Conservation (phyloP, 2,797 vertebrate species). For the Enteromius afrohamiltoni region DNA sequence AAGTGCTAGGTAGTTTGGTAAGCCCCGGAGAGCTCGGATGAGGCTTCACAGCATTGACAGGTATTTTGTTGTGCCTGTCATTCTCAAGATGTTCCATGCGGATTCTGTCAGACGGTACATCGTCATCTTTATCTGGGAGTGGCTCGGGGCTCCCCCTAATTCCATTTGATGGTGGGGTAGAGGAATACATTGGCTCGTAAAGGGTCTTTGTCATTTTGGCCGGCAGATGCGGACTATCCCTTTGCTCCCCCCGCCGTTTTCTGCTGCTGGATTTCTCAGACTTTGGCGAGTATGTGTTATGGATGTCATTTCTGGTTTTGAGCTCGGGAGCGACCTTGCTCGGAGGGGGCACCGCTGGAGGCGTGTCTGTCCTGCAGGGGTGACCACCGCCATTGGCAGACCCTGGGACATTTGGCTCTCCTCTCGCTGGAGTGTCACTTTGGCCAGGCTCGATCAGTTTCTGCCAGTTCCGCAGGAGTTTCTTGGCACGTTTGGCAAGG, state of each 20-base stretch:
- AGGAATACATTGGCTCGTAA: constrained; percentile 78
- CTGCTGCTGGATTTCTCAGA: constrained; percentile 85
- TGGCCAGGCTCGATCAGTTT: constrained; percentile 93
- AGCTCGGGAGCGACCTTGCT: constrained; percentile 85
- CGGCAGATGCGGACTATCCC: constrained; percentile 84
- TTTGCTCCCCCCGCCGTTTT: constrained; percentile 88
- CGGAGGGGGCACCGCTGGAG: constrained; percentile 71
- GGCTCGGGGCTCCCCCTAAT: constrained; percentile 87
- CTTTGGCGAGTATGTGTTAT: constrained; percentile 90
- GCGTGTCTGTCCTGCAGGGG: constrained; percentile 85
- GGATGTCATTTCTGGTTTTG: constrained; percentile 90
- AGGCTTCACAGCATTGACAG: constrained; percentile 94
- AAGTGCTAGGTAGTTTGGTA: constrained; percentile 89
- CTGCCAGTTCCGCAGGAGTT: constrained; percentile 94
- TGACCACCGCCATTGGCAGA: constrained; percentile 93
- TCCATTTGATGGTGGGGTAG: constrained; percentile 89
- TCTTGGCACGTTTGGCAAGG: constrained; percentile 97
- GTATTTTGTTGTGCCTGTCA: constrained; percentile 91
- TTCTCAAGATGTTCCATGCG: constrained; percentile 87
- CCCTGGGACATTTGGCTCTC: constrained; percentile 74
- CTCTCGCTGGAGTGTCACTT: constrained; percentile 77
- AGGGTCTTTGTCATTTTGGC: constrained; percentile 85
- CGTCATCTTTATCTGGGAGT: constrained; percentile 77
- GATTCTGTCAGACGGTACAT: constrained; percentile 78
- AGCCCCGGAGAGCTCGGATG: constrained; percentile 93